Base-by-base conservation (phyloP, 2,888 invertebrate genomes). In the Abrostola tripartita region DNA sequence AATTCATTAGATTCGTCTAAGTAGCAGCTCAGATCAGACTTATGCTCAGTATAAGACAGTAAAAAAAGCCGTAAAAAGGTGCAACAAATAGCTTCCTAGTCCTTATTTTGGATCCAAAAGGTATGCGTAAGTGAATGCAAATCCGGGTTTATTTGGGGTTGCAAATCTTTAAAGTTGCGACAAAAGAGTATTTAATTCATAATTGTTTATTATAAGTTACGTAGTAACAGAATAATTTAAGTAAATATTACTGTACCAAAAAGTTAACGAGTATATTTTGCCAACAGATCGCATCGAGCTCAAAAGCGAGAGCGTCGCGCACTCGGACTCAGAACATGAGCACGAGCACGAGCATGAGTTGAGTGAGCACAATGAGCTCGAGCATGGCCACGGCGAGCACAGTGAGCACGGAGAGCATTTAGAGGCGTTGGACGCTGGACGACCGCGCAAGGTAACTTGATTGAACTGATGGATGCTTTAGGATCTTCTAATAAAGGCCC, bases 371-470 rank as follows among this genome's bases (percentile, higher is more conserved):
- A 83, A 83, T 36, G 91, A 90, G 41, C 87, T 82, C 24, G 85
- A 86, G 63, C 83, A 85, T 55, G 81, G 79, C 0, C 81, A 73
- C 71, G 68, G 60, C 61, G 85, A 82, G 63, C 83, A 84, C 55
- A 68, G 72, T 37, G 86, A 88, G 38, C 85, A 82, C 41, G 82
- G 83, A 44, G 91, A 90, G 42, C 88, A 89, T 42, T 52, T 90
- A 9, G 88, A 92, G 53, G 84, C 88, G 5, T 71, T 91, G 38
- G 92, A 92, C 66, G 84, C 89, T 0, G 90, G 90, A 0, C 78
- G 92, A 69, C 93, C 93, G 42, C 91, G 93, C 83, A 93, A 93
- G 93, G 93, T 93, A 92, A 85, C 83, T 91, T 90, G 85, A 88
- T 86, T 80, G 65, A 56, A 72, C 53, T 69, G 70, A 60, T 60